Conservation (phyloP, 2,113 vertebrate genomes). For the Calidris pygmaea region DNA sequence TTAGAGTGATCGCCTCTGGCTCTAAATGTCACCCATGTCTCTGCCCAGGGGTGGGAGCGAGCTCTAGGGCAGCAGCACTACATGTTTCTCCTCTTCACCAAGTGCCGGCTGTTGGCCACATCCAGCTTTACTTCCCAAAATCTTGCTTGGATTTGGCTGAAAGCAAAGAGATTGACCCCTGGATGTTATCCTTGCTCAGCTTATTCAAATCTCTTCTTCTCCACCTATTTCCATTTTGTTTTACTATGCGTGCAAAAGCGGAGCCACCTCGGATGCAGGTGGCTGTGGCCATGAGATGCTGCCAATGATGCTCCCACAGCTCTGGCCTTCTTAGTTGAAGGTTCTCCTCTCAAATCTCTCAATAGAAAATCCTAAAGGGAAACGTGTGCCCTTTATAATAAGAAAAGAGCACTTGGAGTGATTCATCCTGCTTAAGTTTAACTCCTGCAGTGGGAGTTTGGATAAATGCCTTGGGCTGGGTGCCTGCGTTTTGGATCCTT, state of each 20-base stretch:
- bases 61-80: background rate
- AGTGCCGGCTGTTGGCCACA: background rate
- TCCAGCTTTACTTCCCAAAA: background rate
- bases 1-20: background rate
- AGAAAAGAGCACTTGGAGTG: background rate
- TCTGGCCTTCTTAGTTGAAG: background rate
- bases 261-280: background rate
- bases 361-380: background rate
- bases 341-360: background rate
- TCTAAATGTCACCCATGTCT: background rate
- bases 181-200: background rate
- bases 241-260: accelerated
- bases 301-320: background rate
- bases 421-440: background rate
- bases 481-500: accelerated
- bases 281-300: accelerated
- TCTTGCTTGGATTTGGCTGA: background rate
- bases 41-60: background rate
- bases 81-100: background rate
- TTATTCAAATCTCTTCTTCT: background rate
- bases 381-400: background rate
- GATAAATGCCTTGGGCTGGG: background rate
- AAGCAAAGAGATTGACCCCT: background rate
- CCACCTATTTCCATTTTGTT: background rate
- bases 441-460: background rate